A percentile compares a stretch with the other conserved stretches of the same genome.
Evolutionary conservation across 2,888 invertebrate genomes (phyloP).

Genomic region (Sceliomorpha sp.): DNA sequence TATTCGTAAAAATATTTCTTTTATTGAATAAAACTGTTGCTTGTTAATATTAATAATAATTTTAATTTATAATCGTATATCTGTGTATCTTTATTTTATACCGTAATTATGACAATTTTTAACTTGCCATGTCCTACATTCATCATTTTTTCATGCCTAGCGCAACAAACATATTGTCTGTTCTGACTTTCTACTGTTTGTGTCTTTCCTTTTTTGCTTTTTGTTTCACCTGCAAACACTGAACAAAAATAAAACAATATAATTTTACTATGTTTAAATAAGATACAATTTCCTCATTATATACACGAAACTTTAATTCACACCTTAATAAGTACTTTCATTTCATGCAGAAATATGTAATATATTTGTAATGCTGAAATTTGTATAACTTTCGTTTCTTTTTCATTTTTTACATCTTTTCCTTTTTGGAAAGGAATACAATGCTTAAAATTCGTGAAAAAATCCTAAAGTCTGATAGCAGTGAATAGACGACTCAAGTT

Average conservation of each 20-base stretch:
- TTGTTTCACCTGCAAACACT: constrained; percentile 55
- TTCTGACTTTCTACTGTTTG: constrained; percentile 47
- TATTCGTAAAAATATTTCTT: constrained; percentile 24
- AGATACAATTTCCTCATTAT: too few relatives aligned
- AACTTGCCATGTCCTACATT: constrained; percentile 75
- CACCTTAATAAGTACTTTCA: too few relatives aligned
- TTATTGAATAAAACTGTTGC: background rate
- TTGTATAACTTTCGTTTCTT: too few relatives aligned
- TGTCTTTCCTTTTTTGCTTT: constrained; percentile 31
- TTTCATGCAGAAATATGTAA: too few relatives aligned
- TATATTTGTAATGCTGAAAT: too few relatives aligned
- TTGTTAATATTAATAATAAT: constrained; percentile 1
- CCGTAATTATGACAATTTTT: constrained; percentile 10
- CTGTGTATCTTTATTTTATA: constrained; percentile 4
- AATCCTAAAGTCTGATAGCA: constrained; percentile 12
- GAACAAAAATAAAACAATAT: too few relatives aligned
- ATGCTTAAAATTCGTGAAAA: constrained; percentile 7
- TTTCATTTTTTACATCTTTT: too few relatives aligned
- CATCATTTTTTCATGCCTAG: constrained; percentile 72
- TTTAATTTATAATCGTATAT: background rate
- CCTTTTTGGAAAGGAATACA: too few relatives aligned
- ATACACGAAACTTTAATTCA: too few relatives aligned
- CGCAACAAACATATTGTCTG: constrained; percentile 68
- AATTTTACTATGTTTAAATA: too few relatives aligned
- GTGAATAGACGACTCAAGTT: constrained; percentile 8